phyloP scores from a whole-genome alignment of 2,797 vertebrate genomes.

The Tragelaphus oryx region DNA sequence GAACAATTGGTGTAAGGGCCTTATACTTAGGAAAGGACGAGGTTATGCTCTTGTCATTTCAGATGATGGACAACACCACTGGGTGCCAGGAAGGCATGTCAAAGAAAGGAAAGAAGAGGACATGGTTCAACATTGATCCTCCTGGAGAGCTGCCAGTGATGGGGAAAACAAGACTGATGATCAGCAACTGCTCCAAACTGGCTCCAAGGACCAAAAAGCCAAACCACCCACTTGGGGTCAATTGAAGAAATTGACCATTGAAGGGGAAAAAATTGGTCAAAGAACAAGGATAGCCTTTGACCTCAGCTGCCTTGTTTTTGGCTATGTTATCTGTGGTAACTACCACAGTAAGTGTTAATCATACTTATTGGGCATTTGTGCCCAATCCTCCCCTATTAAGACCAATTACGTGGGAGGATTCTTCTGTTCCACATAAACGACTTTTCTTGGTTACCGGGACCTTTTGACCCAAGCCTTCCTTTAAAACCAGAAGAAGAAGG shows the following conservation, averaged over 20 bases:
- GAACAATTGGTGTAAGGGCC: not conserved
- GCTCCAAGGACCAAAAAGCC: not conserved
- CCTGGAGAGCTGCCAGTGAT: accelerated
- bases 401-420: not conserved
- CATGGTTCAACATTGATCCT: not conserved
- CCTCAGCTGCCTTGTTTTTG: not conserved
- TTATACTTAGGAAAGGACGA: not conserved
- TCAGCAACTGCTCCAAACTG: not conserved
- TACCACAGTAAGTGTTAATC: not conserved
- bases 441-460: not conserved
- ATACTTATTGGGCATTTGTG: not conserved
- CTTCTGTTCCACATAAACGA: not conserved
- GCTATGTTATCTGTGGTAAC: not conserved
- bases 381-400: not conserved
- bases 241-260: not conserved
- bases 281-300: not conserved
- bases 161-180: not conserved
- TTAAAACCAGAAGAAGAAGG: not conserved
- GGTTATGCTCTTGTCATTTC: not conserved
- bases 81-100: not conserved
- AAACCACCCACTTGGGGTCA: not conserved
- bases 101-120: not conserved
- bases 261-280: not conserved
- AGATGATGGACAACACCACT: not conserved
- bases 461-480: not conserved